Percentiles rank a stretch among this genome's conserved stretches.
phyloP scores from a whole-genome alignment of 2,113 vertebrate genomes.

The Macrotis lagotis region DNA sequence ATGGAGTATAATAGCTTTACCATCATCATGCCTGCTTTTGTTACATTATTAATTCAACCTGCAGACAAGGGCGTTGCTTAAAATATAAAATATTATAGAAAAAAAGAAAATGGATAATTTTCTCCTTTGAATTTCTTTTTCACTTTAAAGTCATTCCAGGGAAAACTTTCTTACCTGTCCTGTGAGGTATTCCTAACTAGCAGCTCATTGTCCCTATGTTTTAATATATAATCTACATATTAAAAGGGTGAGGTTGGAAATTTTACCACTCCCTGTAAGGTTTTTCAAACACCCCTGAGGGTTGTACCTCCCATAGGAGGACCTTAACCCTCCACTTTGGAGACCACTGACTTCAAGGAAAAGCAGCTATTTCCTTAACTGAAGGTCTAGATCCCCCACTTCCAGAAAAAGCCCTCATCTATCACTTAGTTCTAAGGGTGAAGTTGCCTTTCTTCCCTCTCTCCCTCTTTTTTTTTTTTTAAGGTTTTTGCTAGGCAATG shows the following conservation, averaged over 20 bases:
- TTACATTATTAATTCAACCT: too few relatives aligned
- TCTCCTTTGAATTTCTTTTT: background rate
- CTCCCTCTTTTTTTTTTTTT: too few relatives aligned
- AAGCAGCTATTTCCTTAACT: background rate
- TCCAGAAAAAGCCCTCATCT: background rate
- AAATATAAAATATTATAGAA: too few relatives aligned
- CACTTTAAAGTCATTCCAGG: background rate
- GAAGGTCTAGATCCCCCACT: background rate
- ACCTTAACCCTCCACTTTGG: background rate
- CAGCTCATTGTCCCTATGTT: background rate
- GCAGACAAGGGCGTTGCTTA: too few relatives aligned
- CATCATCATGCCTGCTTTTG: too few relatives aligned
- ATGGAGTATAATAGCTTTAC: too few relatives aligned
- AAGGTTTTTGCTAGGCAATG: too few relatives aligned
- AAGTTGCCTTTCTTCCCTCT: background rate
- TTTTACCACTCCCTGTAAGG: background rate
- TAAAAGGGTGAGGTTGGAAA: background rate
- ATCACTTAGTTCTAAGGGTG: background rate
- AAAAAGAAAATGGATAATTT: background rate
- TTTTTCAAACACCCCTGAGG: background rate
- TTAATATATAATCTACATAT: background rate
- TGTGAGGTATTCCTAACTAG: background rate
- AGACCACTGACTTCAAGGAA: background rate
- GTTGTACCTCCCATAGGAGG: background rate
- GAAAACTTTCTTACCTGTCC: background rate